Percentiles rank a stretch among this genome's conserved stretches.
Evolutionary conservation across 1,140 invertebrate species (phyloP).

Genomic region (Euura lappo): DNA sequence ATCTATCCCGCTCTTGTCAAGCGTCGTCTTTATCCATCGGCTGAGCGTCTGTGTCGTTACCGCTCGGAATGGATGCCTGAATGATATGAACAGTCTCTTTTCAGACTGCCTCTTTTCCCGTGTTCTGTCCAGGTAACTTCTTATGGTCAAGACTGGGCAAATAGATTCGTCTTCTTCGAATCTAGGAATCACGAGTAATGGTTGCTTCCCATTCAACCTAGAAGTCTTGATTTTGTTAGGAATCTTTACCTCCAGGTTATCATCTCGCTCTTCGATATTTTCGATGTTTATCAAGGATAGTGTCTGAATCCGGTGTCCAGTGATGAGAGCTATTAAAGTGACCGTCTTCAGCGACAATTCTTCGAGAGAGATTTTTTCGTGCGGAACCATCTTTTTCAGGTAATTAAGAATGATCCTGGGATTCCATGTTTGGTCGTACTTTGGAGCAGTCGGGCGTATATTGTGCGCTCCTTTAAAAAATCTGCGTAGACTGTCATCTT

Average conservation of each 20-base stretch:
- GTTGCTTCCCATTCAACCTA: slow-evolving; percentile 13
- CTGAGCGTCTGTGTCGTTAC: slow-evolving; percentile 29
- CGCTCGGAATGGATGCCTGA: neutral
- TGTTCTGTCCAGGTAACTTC: neutral
- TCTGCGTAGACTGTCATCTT: slow-evolving; percentile 17
- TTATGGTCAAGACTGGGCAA: neutral
- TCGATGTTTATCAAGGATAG: too few relatives aligned
- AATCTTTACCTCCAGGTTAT: slow-evolving; percentile 30
- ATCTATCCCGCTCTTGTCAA: slow-evolving; percentile 25
- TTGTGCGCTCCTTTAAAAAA: slow-evolving; percentile 50
- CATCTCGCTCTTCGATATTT: too few relatives aligned
- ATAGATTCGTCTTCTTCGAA: slow-evolving; percentile 12
- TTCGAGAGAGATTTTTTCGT: slow-evolving; percentile 17
- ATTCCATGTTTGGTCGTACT: slow-evolving; percentile 6
- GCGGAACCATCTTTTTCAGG: slow-evolving; percentile 8
- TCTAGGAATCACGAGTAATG: slow-evolving; percentile 20
- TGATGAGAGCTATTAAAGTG: slow-evolving; percentile 64
- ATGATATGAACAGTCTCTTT: neutral
- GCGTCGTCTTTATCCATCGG: slow-evolving; percentile 24
- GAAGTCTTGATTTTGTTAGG: slow-evolving; percentile 28
- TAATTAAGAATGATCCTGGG: slow-evolving; percentile 19
- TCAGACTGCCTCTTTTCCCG: neutral
- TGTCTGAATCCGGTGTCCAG: slow-evolving; percentile 9
- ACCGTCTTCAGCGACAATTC: slow-evolving; percentile 52
- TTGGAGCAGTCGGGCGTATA: slow-evolving; percentile 55